Conservation (phyloP, 2,888 invertebrate species). For the Petrolisthes manimaculis region DNA sequence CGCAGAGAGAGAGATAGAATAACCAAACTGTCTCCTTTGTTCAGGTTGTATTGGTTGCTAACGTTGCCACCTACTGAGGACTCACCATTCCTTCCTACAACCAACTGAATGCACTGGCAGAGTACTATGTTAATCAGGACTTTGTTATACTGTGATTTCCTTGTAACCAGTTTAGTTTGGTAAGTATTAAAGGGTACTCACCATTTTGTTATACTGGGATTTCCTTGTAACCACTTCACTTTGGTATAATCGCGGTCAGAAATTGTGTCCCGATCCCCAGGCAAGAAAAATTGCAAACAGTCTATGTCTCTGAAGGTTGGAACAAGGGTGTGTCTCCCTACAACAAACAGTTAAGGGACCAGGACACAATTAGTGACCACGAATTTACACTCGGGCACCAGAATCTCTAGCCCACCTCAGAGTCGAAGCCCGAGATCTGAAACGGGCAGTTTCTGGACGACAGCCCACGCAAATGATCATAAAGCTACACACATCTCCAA, state of each 20-base stretch:
- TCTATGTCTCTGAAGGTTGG: too few species aligned
- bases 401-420: too few species aligned
- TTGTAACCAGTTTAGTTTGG: slow-evolving; percentile 71
- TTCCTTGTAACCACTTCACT: slow-evolving; percentile 72
- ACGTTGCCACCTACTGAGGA: slow-evolving; percentile 73
- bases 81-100: slow-evolving; percentile 71
- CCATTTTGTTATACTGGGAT: slow-evolving; percentile 67
- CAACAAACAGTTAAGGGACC: too few species aligned
- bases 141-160: slow-evolving; percentile 71
- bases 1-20: not conserved
- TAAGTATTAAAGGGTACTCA: slow-evolving; percentile 17
- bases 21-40: not conserved
- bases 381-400: too few species aligned
- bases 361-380: too few species aligned
- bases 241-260: slow-evolving; percentile 20
- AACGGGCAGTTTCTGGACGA: too few species aligned
- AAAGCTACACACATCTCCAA: too few species aligned
- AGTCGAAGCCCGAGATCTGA: too few species aligned
- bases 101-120: slow-evolving; percentile 72
- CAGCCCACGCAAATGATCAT: too few species aligned
- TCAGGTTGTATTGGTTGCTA: slow-evolving; percentile 70
- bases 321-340: too few species aligned
- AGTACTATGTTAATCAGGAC: slow-evolving; percentile 67
- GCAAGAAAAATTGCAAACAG: too few species aligned
- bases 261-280: too few species aligned